Conservation (phyloP, 2,797 vertebrate genomes). For the Antrozous pallidus region DNA sequence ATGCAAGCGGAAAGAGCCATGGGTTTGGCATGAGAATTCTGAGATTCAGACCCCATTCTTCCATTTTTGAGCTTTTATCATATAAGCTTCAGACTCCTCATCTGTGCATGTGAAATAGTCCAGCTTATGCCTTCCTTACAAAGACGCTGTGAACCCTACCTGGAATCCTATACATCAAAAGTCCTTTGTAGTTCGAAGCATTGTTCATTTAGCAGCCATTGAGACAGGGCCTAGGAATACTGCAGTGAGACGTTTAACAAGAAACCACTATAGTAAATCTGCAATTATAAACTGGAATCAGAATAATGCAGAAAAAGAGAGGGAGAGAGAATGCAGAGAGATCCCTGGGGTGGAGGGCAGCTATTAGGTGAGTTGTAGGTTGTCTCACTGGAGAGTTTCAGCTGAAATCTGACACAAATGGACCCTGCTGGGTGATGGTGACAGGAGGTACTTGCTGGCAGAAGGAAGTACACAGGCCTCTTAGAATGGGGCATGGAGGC, state of each 20-base stretch:
- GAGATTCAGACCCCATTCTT: neutral
- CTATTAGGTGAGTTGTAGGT: neutral
- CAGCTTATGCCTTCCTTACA: neutral
- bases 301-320: neutral
- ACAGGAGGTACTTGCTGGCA: neutral
- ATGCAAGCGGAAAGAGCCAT: no score
- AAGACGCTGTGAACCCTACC: neutral
- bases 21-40: neutral
- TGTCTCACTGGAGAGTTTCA: neutral
- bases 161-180: neutral
- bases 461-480: accelerated
- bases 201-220: neutral
- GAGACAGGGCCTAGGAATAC: neutral
- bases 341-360: neutral
- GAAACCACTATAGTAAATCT: neutral
- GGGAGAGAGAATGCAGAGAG: neutral
- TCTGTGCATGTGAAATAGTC: neutral
- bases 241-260: neutral
- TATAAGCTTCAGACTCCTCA: neutral
- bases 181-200: neutral
- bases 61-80: neutral
- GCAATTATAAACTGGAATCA: neutral
- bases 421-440: neutral
- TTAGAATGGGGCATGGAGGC: neutral
- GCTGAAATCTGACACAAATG: neutral